These are phyloP conservation scores for Plotosus lineatus DNA, from an alignment of 2,113 vertebrate species.

Conservation along the genomic window DNA sequence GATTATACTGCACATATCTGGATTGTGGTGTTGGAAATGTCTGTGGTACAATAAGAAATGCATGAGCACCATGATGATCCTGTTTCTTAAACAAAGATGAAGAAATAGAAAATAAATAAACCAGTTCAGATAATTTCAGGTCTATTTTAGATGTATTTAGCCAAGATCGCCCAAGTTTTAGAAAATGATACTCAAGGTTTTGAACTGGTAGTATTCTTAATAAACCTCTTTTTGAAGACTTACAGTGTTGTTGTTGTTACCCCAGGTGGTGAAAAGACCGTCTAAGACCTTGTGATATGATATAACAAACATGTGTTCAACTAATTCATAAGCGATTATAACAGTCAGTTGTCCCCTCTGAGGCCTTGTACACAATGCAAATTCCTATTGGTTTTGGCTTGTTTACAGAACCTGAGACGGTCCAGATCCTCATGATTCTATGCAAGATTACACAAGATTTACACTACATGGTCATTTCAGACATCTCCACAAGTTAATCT, in stretches of 20 bases:
- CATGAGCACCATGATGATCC: not conserved
- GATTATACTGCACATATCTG: not conserved
- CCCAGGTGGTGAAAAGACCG: not conserved
- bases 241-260: not conserved
- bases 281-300: slow-evolving; percentile 4
- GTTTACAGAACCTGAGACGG: not conserved
- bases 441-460: not conserved
- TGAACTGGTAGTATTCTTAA: not conserved
- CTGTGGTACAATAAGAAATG: not conserved
- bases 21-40: not conserved
- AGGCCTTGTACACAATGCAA: not conserved
- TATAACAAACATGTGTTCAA: slow-evolving; percentile 1
- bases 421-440: not conserved
- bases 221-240: not conserved
- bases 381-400: not conserved
- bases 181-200: not conserved
- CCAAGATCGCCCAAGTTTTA: not conserved
- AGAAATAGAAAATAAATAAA: not conserved
- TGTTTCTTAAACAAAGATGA: not conserved
- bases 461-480: not conserved
- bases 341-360: not conserved
- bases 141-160: not conserved
- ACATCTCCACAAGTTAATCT: not conserved
- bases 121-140: not conserved
- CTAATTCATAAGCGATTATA: not conserved